Evolutionary conservation across 2,888 invertebrate species (phyloP), one percentile per base, ranked within the genome.

Genomic region (Nephrotoma flavescens): DNA sequence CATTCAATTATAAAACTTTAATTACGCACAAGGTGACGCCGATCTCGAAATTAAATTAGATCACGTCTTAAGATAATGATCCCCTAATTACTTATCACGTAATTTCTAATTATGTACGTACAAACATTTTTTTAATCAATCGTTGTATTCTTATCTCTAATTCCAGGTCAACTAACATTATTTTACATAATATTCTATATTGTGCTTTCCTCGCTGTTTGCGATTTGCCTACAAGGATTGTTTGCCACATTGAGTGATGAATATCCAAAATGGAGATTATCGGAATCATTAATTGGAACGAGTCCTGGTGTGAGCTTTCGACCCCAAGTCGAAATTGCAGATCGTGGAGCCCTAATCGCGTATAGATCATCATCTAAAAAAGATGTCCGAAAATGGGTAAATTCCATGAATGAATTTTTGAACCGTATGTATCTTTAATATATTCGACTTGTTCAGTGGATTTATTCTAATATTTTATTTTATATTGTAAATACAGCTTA

Each of bases 101-200:
- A 31, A 41, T 41, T 84, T 41, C 31, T 84, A 84, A 84, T 31
- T 31, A 31, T 84, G 41, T n/a, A 84, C 31, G 41, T 84, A 47
- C 45, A n/a, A 11, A 15, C 9, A 52, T 86, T 9, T 45, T 41
- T 57, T 57, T 52, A 57, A 57, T 41, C 42, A n/a, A 42, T 15
- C 2, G 42, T 42, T 41, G 12, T 84, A 9, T 83, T 41, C 83
- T 89, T 89, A 87, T 88, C 89, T 89, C 90, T 89, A 89, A 87
- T 94, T 95, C 41, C 94, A 98, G 98, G 94, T 88, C 95, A 97
- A 91, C 94, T 98, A 87, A 90, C 96, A 41, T 88, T 95, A 0
- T 99, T 99, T 93, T 99, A 99, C 93, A 88, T 94, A 84, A 93
- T 97, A 88, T 99, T 98, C 93, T 99, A 98, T 92, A 93, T 94